A percentile compares a stretch with the other conserved stretches of the same genome.
Conservation (phyloP, 2,797 vertebrate genomes). For the Silurus aristotelis region DNA sequence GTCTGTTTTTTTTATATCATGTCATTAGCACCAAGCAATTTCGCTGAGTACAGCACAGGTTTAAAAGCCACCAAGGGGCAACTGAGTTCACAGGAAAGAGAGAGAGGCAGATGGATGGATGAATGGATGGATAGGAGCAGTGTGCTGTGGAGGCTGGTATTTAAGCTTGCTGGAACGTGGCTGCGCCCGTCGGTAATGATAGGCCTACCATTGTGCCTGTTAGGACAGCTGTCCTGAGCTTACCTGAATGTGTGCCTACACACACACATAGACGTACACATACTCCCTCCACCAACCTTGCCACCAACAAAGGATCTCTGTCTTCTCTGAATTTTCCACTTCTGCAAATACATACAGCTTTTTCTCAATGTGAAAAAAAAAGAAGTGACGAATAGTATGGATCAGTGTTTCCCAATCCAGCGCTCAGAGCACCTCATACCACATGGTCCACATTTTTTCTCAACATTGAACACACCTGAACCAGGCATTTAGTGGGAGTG, state of each 20-base stretch:
- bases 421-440: constrained; percentile 2
- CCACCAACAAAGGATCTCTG: constrained; percentile 45
- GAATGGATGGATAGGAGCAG: constrained; percentile 33
- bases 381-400: neutral
- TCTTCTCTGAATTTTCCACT: constrained; percentile 33
- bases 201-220: constrained; percentile 77
- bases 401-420: constrained; percentile 20
- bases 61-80: constrained; percentile 4
- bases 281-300: constrained; percentile 40
- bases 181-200: constrained; percentile 78
- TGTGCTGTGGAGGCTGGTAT: constrained; percentile 66
- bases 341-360: constrained; percentile 9
- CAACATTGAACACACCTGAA: constrained; percentile 23
- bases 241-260: constrained; percentile 64
- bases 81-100: constrained; percentile 25
- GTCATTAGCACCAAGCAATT: constrained; percentile 33
- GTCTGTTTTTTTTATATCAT: neutral
- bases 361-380: constrained; percentile 17
- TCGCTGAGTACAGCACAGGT: constrained; percentile 23
- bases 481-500: constrained; percentile 19
- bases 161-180: constrained; percentile 78
- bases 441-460: constrained; percentile 13
- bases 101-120: constrained; percentile 11
- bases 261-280: constrained; percentile 37
- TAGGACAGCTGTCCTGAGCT: constrained; percentile 80